Evolutionary conservation across 2,888 invertebrate genomes (phyloP), one percentile per base, ranked within the genome.

Genomic region (Tyria jacobaeae): DNA sequence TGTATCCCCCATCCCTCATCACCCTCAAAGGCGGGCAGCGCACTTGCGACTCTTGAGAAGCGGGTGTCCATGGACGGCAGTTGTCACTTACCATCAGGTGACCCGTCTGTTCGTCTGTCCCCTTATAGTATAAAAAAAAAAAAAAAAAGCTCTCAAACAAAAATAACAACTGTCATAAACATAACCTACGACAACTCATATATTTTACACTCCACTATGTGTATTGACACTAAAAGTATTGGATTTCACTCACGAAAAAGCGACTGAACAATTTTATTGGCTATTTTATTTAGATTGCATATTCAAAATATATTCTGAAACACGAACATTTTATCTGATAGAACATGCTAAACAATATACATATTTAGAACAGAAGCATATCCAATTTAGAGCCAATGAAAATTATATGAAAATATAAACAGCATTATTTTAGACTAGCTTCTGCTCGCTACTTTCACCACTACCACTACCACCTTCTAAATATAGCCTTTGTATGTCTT

Each of bases 181-280:
- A 39, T 60, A 17, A 25, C 35, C 34, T 24, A 7, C 37, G 53
- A 53, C 47, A 59, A 35, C 35, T 27, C 39, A 41, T 60, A 44
- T 55, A 49, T 57, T 60, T 61, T 25, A 14, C 39, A 44, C 34
- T 21, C 44, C 50, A 41, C 59, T 59, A 59, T 37, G 34, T 27
- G 47, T 35, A 55, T 60, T 55, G 60, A 9, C 50, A 35, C 50
- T 60, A 53, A 60, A 55, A 55, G 60, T 27, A 60, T 60, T 60
- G 60, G 50, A 31, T 37, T 39, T 41, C 34, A 55, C 17, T 31
- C 39, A 14, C 14, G 48, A 55, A 60, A 49, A 25, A 55, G 54
- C 41, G 15, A 14, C 6, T 15, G 34, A 34, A 14, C 41, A 50
- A 24, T 61, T 56, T 44, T 51, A 56, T 44, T 21, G 25, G 31